These are phyloP conservation scores for Rhadinocentrus ornatus DNA, from an alignment of 2,797 vertebrate genomes.

Conservation along the genomic window DNA sequence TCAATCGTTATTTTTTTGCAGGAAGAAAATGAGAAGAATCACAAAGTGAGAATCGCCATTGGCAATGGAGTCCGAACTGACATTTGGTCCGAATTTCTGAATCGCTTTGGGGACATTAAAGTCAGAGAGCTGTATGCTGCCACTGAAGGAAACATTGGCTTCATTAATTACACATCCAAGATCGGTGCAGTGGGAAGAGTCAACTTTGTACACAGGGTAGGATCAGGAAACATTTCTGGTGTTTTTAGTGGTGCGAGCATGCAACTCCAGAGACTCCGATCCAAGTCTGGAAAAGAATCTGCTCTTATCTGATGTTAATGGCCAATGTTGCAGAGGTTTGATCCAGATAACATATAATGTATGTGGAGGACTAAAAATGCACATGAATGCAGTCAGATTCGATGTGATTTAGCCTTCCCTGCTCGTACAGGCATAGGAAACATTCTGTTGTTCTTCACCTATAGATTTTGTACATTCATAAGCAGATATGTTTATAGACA, in stretches of 20 bases:
- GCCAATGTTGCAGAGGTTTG: too few species aligned
- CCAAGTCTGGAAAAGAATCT: not conserved
- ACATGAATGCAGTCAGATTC: not conserved
- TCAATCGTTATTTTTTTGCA: conserved; percentile 50
- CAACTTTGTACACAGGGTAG: conserved; percentile 84
- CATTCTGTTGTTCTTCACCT: not conserved
- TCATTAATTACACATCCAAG: conserved; percentile 89
- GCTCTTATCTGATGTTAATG: not conserved
- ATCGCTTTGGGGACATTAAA: conserved; percentile 86
- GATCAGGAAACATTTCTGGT: conserved; percentile 4
- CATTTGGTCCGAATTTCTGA: conserved; percentile 88
- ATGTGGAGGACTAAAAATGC: too few species aligned
- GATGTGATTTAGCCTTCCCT: not conserved
- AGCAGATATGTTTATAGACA: not conserved
- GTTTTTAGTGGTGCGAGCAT: not conserved
- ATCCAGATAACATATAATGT: too few species aligned
- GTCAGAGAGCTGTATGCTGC: conserved; percentile 89
- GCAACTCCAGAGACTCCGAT: not conserved
- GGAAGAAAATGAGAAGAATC: conserved; percentile 86
- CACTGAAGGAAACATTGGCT: conserved; percentile 91
- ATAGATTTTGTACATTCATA: too few species aligned
- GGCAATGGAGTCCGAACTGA: conserved; percentile 89
- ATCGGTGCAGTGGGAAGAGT: conserved; percentile 86
- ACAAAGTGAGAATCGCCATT: conserved; percentile 87
- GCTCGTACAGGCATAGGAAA: not conserved